Conservation (phyloP, 2,113 vertebrate genomes). For the Trichechus manatus region DNA sequence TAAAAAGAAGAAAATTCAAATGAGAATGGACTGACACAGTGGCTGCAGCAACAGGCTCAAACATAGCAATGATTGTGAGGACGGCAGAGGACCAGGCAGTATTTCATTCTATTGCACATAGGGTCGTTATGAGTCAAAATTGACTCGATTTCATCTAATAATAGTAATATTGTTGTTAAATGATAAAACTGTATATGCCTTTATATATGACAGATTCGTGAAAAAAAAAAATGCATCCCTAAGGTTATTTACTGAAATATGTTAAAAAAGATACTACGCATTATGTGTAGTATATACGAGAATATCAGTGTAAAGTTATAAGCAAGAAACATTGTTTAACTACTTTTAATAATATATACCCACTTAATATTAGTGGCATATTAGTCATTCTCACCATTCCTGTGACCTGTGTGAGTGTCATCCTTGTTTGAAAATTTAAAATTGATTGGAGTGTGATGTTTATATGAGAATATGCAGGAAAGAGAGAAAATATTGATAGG, state of each 20-base stretch:
- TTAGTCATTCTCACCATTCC: neutral
- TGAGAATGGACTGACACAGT: neutral
- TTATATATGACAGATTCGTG: neutral
- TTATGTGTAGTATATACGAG: neutral
- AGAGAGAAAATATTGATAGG: neutral
- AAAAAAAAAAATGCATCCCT: neutral
- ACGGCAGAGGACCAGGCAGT: too few relatives aligned
- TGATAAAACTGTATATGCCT: neutral
- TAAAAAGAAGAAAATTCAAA: neutral
- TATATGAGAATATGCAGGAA: neutral
- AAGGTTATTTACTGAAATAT: neutral
- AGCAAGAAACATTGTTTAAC: neutral
- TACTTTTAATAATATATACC: neutral
- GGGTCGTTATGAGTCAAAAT: too few relatives aligned
- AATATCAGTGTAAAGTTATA: neutral
- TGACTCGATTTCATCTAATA: too few relatives aligned
- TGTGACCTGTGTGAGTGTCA: neutral
- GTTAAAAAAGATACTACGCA: neutral
- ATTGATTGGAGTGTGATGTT: neutral
- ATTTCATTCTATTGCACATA: too few relatives aligned
- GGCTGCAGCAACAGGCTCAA: too few relatives aligned
- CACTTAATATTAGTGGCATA: neutral
- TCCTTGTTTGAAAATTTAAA: neutral
- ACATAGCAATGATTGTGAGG: too few relatives aligned
- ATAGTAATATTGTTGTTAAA: neutral